Evolutionary conservation across 2,888 invertebrate species (phyloP).

Genomic region (Meiosimyza decipiens): DNA sequence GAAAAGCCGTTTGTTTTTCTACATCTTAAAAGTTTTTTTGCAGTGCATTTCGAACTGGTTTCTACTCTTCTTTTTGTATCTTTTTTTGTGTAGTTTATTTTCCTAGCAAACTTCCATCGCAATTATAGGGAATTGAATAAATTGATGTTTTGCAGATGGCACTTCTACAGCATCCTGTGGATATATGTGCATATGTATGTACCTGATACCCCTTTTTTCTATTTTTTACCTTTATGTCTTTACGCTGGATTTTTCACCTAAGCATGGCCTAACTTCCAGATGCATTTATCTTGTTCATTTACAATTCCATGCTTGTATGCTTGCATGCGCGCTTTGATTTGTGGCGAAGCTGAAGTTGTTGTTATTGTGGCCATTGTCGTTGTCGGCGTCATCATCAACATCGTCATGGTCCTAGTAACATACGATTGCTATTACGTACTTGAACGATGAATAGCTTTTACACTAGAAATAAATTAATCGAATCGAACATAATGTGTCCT

Average conservation of each 20-base stretch:
- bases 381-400: slow-evolving; percentile 3
- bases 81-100: too few relatives aligned
- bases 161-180: slow-evolving; percentile 13
- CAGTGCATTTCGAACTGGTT: too few relatives aligned
- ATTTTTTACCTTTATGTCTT: not conserved
- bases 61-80: too few relatives aligned
- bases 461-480: not conserved
- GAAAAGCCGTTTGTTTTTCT: too few relatives aligned
- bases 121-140: slow-evolving; percentile 31
- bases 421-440: not conserved
- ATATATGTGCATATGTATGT: not conserved
- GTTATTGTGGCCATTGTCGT: slow-evolving; percentile 9
- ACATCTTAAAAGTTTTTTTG: too few relatives aligned
- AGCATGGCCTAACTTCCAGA: slow-evolving; percentile 13
- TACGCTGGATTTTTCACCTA: slow-evolving; percentile 18
- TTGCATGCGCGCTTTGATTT: slow-evolving; percentile 30
- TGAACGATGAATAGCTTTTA: not conserved
- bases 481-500: too few relatives aligned
- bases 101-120: slow-evolving; percentile 11
- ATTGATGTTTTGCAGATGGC: slow-evolving; percentile 35
- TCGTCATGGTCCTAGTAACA: slow-evolving; percentile 6
- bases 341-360: slow-evolving; percentile 22
- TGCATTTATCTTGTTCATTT: slow-evolving; percentile 47
- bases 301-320: slow-evolving; percentile 41
- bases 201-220: not conserved